Base-by-base conservation (phyloP, 53 echinoderm and acorn worm genomes). In the Stichopus horrens region DNA sequence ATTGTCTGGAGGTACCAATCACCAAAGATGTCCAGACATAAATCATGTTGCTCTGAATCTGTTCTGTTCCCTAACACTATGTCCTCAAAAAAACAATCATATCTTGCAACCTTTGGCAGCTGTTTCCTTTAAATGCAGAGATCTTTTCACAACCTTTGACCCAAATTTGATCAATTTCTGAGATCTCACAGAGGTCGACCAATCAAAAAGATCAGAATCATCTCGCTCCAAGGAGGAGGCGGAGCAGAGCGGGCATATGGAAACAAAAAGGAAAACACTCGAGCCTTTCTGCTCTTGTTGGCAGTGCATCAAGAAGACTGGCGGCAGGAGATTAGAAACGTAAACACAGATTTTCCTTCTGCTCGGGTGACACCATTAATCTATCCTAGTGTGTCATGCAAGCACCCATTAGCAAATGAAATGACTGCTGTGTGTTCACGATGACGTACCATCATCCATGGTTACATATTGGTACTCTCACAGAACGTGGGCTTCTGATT, bases 331-430 rank as follows among this genome's bases (percentile, higher is more conserved):
- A 79, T 79, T 53, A 79, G 79, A 79, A 79, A 79, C 53, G 79
- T 79, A 79, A 77, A 79, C 79, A 79, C n/a, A 79, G 14, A 6
- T 53, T 10, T n/a, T 16, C 53, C 7, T 54, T 79, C 13, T 13
- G 79, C 16, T 53, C 14, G 79, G 79, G 7, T 52, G 51, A 55
- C 20, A 54, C 79, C 54, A 53, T 79, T 79, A 52, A 79, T 79
- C 79, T 79, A 10, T 8, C 54, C n/a, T 55, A 79, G 52, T 63
- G 8, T 79, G 79, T 79, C 79, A 79, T 19, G 52, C 19, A 54
- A 23, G 55, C 18, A 55, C 19, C 79, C 79, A 79, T 79, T 79
- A 79, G 79, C 16, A 79, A 79, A 79, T 79, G 79, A 79, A 79
- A 52, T 18, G 11, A 14, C 54, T 53, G 55, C 56, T 5, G 54